phyloP scores from a whole-genome alignment of 1,140 invertebrate genomes.

The Cryptotermes secundus region DNA sequence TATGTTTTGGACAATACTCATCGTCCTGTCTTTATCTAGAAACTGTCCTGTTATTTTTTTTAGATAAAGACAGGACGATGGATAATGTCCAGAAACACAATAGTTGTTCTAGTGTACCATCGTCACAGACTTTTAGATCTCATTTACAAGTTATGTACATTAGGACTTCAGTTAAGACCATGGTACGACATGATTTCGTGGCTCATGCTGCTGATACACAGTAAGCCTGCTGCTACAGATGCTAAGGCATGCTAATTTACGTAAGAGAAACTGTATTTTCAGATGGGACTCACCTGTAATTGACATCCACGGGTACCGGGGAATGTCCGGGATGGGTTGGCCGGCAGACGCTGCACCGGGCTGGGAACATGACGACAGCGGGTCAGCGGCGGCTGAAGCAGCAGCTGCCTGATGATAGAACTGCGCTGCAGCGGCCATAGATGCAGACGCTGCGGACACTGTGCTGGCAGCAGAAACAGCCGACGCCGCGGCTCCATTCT shows the following conservation, averaged over 20 bases:
- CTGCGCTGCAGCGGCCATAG: constrained; percentile 78
- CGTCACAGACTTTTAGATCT: no score
- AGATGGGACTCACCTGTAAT: constrained; percentile 80
- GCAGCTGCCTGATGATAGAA: constrained; percentile 81
- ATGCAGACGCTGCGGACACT: constrained; percentile 67
- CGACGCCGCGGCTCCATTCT: constrained; percentile 66
- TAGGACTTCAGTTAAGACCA: no score
- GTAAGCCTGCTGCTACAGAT: no score
- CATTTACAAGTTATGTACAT: no score
- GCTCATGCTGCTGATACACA: no score
- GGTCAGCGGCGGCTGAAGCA: constrained; percentile 64
- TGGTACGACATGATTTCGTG: no score
- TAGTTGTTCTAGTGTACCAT: no score
- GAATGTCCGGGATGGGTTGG: constrained; percentile 81
- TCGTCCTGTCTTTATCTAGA: no score
- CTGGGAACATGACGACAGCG: constrained; percentile 61
- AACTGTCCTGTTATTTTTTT: no score
- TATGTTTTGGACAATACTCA: no score
- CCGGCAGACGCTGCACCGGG: constrained; percentile 60
- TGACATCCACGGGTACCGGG: constrained; percentile 95
- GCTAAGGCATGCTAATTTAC: not conserved
- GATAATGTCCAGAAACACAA: no score
- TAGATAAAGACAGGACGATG: no score
- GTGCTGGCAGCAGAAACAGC: constrained; percentile 55
- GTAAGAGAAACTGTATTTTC: not conserved